Percentiles rank a stretch among this genome's conserved stretches.
These are phyloP conservation scores for Hycleus phaleratus DNA, from an alignment of 1,140 invertebrate genomes.

Conservation along the genomic window DNA sequence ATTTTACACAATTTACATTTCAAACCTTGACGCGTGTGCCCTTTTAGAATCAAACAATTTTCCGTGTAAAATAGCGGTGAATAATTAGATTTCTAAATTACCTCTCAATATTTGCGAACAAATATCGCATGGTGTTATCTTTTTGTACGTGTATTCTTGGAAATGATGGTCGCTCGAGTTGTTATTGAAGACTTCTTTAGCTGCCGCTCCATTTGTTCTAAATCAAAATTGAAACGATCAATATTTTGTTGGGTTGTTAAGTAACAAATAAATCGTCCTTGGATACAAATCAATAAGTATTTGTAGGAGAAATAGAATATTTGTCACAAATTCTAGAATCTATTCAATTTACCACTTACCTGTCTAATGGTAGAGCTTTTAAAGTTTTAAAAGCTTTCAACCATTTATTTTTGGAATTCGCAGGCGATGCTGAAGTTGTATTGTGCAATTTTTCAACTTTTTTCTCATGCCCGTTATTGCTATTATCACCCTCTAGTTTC, in stretches of 20 bases:
- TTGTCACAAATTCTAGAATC: slow-evolving; percentile 1
- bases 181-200: slow-evolving; percentile 50
- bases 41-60: slow-evolving; percentile 42
- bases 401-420: slow-evolving; percentile 95
- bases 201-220: slow-evolving; percentile 70
- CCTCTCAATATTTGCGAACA: slow-evolving; percentile 86
- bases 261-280: not conserved
- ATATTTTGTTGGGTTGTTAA: not conserved
- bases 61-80: not conserved
- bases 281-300: slow-evolving; percentile 1
- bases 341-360: slow-evolving; percentile 47
- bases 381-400: slow-evolving; percentile 93
- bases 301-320: not conserved
- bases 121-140: slow-evolving; percentile 89
- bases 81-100: slow-evolving; percentile 34
- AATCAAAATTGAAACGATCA: not conserved
- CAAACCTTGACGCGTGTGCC: slow-evolving; percentile 85
- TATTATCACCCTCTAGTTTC: slow-evolving; percentile 56
- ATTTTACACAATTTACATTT: slow-evolving; percentile 85
- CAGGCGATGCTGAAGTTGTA: slow-evolving; percentile 76
- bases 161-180: slow-evolving; percentile 70
- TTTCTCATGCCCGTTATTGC: slow-evolving; percentile 46
- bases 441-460: slow-evolving; percentile 47
- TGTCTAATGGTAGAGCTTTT: slow-evolving; percentile 64
- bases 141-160: slow-evolving; percentile 91